Evolutionary conservation across 2,797 vertebrate species (phyloP), one percentile per base, ranked within the genome.

Genomic region (Tauraco hartlaubi): DNA sequence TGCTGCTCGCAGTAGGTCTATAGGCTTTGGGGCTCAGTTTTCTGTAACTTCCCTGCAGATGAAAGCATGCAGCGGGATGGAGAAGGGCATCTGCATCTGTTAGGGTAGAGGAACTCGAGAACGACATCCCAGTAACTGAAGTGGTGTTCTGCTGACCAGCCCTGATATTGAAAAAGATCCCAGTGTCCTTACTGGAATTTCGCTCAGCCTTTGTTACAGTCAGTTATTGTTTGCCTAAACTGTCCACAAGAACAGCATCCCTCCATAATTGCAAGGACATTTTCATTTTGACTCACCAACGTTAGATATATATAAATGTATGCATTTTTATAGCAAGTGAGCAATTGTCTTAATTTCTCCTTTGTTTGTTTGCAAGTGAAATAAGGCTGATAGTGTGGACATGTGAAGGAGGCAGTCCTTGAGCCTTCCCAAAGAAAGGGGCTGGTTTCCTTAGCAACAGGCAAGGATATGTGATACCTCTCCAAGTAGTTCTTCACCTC

Each of bases 371-470:
- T 88, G 37, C 72, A 52, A 83, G 58, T 68, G 68, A 62, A 89
- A 37, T 79, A 62, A 72, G 39, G 35, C 19, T 81, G 20, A 22
- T 26, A 26, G 15, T 26, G 29, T 28, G 18, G 26, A n/a, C 62
- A 12, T 82, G 56, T 89, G 43, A 69, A n/a, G n/a, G 49, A 93
- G 41, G 14, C 33, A 79, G 43, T 17, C 46, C 44, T 64, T 58
- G 79, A 89, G 33, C 61, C 25, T 69, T 69, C 39, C 75, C 46
- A 77, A 66, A 85, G 63, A 75, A 79, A 89, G 63, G 48, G 87
- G 18, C 46, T 15, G 10, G 85, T 96, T 97, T 96, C 96, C 93
- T 75, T 93, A 92, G 81, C 48, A 95, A 92, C 83, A 55, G n/a
- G 46, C 74, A 67, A 54, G 43, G 54, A n/a, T 67, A 20, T 4